Base-by-base conservation (phyloP, 2,888 invertebrate species). In the Diloba caeruleocephala region DNA sequence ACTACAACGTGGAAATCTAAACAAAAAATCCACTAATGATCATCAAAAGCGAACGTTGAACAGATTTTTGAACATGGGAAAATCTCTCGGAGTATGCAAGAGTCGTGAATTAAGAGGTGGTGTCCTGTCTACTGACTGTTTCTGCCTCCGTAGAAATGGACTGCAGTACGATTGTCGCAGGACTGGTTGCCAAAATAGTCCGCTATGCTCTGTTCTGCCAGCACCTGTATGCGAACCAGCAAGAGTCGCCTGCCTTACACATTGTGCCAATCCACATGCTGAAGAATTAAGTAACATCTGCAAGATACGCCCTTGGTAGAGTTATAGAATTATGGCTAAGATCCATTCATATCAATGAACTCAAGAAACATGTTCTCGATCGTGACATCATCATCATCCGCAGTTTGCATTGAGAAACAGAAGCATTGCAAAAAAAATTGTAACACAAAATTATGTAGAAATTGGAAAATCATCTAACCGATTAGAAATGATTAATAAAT, bases 111-210 rank as follows among this genome's bases (percentile, higher is more conserved):
- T 95, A 13, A 85, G 94, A 33, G 93, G 92, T 5, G 89, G 95
- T 13, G 75, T 92, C 32, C 76, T 95, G 7, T 92, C 91, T 53
- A 92, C 90, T 0, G 94, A 94, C 50, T 95, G 95, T 63, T 86
- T 85, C 57, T 95, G 95, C 62, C 83, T 94, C 25, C 93, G 94
- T 17, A 86, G 94, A 46, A 95, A 95, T 65, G 95, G 95, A 0
- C 78, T 95, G 19, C 95, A 95, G 69, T 93, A 94, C 55, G 92
- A 94, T 49, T 95, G 95, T 64, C 90, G 89, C 7, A 85, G 94
- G 55, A 90, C 82, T 43, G 92, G 90, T 23, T 94, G 94, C 65
- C 92, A 92, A 56, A 84, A 84, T 39, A 88, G 88, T 1, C 79
- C 88, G 0, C 78, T 81, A 2, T 93, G 92, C 58, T 68, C 81